Evolutionary conservation across 2,113 vertebrate genomes (phyloP).

Genomic region (Nycticorax nycticorax): DNA sequence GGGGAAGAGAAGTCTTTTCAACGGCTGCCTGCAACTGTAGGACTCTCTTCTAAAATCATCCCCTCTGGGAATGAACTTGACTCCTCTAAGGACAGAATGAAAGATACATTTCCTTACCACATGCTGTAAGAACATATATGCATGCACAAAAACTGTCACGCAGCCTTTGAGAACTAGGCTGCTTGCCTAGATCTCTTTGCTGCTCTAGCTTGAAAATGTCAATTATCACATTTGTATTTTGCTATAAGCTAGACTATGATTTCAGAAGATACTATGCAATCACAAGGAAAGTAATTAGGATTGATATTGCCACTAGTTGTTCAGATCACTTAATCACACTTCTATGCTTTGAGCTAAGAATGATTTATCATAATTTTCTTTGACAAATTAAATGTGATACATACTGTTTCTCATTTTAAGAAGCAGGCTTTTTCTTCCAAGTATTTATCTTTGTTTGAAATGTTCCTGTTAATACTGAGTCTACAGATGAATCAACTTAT

Average conservation of each 20-base stretch:
- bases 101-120: not conserved
- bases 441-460: slow-evolving; percentile 48
- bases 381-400: slow-evolving; percentile 22
- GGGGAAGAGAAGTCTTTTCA: not conserved
- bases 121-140: not conserved
- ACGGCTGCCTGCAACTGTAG: not conserved
- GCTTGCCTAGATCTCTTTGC: not conserved
- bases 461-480: not conserved
- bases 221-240: not conserved
- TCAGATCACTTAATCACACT: slow-evolving; percentile 40
- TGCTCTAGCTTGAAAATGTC: not conserved
- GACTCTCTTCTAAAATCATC: not conserved
- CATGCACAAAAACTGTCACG: not conserved
- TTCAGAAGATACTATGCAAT: not conserved
- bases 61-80: not conserved
- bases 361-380: slow-evolving; percentile 53
- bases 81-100: not conserved
- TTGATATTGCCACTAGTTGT: not conserved
- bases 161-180: not conserved
- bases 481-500: slow-evolving; percentile 1
- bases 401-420: slow-evolving; percentile 14
- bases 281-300: not conserved
- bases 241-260: not conserved
- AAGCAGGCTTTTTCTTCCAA: not conserved
- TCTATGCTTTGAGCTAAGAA: slow-evolving; percentile 28